Evolutionary conservation across 2,113 vertebrate genomes (phyloP), one percentile per base, ranked within the genome.

Genomic region (Calidris pugnax): DNA sequence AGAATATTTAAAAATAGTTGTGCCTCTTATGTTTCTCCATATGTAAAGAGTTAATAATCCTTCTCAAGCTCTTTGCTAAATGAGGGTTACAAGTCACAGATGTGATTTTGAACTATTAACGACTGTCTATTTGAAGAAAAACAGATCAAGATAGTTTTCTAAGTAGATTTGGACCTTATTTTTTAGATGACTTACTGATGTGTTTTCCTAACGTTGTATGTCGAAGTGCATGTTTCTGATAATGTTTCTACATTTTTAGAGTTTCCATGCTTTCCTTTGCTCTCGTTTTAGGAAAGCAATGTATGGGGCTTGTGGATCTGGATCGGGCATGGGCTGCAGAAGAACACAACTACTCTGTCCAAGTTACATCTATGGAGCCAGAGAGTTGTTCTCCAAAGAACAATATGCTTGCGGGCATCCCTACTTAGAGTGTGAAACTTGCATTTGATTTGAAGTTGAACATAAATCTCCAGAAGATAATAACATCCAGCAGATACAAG

Each of bases 301-400:
- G 99, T 87, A 99, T 99, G 99, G 99, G 99, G 59, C 98, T 99
- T 85, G 99, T 99, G 37, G 99, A 99, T 95, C 95, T 99, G 98
- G 99, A 99, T 95, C 98, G 99, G 37, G 98, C 99, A 4, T 98
- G 98, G 98, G 98, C 98, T 64, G 99, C 99, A n/a, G 99, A 99
- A 98, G 97, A 98, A 89, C 92, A 14, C 16, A 98, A 98, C 48
- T 99, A 99, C 96, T 98, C 97, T 3, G 98, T 99, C 60, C 97
- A 96, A 85, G 98, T 99, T 90, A 98, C 99, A 82, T 99, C 99
- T 64, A 99, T 99, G 99, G 98, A 99, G 97, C 99, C 99, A 23
- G 99, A 99, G 91, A 99, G 98, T 77, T 99, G 99, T 91, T 99
- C 99, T 51, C 99, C 99, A 23, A 99, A 99, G 97, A 99, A 99